Conservation (phyloP, 1,140 invertebrate genomes). For the Drosophila burlai region DNA sequence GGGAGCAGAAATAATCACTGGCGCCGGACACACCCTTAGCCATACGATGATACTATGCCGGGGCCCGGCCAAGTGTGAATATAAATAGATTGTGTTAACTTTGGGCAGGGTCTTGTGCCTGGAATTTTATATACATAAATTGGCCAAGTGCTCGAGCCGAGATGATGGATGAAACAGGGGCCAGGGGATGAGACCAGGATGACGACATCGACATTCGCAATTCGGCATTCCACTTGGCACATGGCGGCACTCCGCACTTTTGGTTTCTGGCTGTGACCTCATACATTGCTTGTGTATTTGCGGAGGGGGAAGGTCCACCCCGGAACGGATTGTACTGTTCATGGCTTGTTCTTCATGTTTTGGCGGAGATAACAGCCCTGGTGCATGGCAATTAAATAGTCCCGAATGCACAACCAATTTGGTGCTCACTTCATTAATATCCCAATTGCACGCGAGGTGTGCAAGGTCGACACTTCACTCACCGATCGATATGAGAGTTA, state of each 20-base stretch:
- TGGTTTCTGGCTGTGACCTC: slow-evolving; percentile 9
- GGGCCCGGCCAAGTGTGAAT: not conserved
- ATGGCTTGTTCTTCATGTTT: not conserved
- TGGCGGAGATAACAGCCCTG: slow-evolving; percentile 10
- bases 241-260: slow-evolving; percentile 6
- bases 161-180: not conserved
- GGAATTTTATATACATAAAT: slow-evolving; percentile 12
- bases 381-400: slow-evolving; percentile 21
- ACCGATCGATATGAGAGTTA: slow-evolving; percentile 23
- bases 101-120: slow-evolving; percentile 10
- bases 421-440: slow-evolving; percentile 15
- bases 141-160: not conserved
- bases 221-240: not conserved
- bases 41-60: slow-evolving; percentile 11
- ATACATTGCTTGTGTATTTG: not conserved
- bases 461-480: slow-evolving; percentile 15
- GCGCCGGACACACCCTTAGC: slow-evolving; percentile 26
- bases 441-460: slow-evolving; percentile 31
- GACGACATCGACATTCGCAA: slow-evolving; percentile 16
- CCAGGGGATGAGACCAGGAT: not conserved
- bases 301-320: not conserved
- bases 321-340: not conserved
- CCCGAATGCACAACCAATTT: slow-evolving; percentile 10
- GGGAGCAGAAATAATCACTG: slow-evolving; percentile 3
- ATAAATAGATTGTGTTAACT: slow-evolving; percentile 35